Evolutionary conservation across 2,113 vertebrate genomes (phyloP).

Genomic region (Ploceus nigricollis): DNA sequence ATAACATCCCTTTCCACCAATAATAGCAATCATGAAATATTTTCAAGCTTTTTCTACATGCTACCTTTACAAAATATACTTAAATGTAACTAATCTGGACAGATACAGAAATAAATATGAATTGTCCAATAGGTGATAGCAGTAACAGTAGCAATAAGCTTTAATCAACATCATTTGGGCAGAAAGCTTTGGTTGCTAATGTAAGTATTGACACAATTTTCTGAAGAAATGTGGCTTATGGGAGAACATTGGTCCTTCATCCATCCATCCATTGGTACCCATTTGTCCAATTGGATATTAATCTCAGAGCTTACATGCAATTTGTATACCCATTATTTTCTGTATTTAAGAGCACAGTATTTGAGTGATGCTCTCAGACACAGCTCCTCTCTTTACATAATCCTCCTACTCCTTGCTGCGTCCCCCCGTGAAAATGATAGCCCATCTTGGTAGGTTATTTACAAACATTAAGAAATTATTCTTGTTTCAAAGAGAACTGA

Average conservation of each 20-base stretch:
- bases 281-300: not conserved
- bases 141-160: not conserved
- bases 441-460: not conserved
- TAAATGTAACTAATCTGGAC: not conserved
- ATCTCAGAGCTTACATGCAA: not conserved
- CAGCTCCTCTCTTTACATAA: not conserved
- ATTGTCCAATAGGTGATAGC: not conserved
- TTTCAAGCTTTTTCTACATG: not conserved
- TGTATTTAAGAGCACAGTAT: not conserved
- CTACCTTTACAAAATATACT: not conserved
- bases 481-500: not conserved
- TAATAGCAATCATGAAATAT: not conserved
- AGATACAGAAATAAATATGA: not conserved
- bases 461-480: not conserved
- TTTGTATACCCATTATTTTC: not conserved
- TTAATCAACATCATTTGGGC: not conserved
- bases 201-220: not conserved
- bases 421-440: not conserved
- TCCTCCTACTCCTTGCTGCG: not conserved
- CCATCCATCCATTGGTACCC: not conserved
- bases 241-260: not conserved
- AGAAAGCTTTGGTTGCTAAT: not conserved
- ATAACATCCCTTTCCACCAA: not conserved
- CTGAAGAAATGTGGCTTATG: not conserved
- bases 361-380: not conserved